Base-by-base conservation (phyloP, 2,113 vertebrate species). In the Thamnophis sirtalis region DNA sequence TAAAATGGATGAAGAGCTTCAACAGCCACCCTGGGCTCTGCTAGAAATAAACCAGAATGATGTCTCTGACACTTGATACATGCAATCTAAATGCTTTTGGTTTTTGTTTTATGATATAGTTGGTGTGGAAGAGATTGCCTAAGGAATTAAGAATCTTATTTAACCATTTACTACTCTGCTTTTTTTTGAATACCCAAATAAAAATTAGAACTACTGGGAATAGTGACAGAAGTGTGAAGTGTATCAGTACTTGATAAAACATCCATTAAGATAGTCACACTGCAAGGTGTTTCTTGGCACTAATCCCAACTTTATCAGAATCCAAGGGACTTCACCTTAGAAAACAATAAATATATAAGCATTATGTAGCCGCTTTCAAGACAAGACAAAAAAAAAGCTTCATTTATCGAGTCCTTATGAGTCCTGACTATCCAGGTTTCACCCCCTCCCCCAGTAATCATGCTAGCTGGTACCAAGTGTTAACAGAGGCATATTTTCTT, bases 301-400 rank as follows among this genome's bases (percentile, higher is more conserved):
- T 91, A 58, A 86, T 93, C 95, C 60, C 95, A 89, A 93, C 28
- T 38, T 58, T 38, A 60, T 95, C 55, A 86, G 91, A 91, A 91
- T 26, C 84, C 55, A 84, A 91, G 87, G 26, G 28, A 73, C 24
- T 84, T 17, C 90, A 24, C 4, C 90, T 93, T 93, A 63, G 73
- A 96, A 43, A 43, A 91, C 28, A 86, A 51, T 38, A 89, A 89
- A 95, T 92, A 93, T 80, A 89, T 68, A 92, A 93, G 84, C 33
- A 92, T 93, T 90, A 94, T 51, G 13, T 28, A 13, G 21, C 58
- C 93, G n/a, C 90, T 60, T 9, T 94, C 24, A 94, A 95, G 94
- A 90, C 91, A 91, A 94, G 91, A 89, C 10, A 93, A 95, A 95
- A 93, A 95, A 95, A 90, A 94, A 94, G 90, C 92, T 95, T 96